These are phyloP conservation scores for Galeopterus variegatus DNA, from an alignment of 2,113 vertebrate genomes.

Conservation along the genomic window DNA sequence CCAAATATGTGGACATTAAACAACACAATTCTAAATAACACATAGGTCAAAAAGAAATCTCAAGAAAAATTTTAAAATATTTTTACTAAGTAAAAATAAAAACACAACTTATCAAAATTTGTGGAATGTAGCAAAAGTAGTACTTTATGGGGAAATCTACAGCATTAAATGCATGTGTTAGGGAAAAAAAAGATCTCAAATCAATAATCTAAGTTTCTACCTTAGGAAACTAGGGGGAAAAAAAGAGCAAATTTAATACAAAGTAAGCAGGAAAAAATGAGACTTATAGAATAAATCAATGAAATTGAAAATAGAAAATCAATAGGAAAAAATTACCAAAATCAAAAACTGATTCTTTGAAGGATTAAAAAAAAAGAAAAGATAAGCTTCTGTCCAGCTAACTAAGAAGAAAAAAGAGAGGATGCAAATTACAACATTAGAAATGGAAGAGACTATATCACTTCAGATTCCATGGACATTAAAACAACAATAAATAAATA, in stretches of 20 bases:
- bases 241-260: background rate
- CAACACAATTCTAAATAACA: background rate
- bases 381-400: background rate
- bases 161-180: background rate
- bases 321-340: background rate
- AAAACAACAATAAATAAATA: background rate
- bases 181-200: background rate
- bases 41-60: background rate
- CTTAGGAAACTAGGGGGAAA: background rate
- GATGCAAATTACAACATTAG: background rate
- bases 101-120: background rate
- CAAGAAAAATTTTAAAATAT: background rate
- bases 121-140: background rate
- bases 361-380: background rate
- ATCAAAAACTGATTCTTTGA: background rate
- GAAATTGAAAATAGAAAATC: background rate
- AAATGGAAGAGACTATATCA: background rate
- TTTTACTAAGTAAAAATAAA: background rate
- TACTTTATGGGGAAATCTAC: background rate
- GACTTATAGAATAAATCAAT: background rate
- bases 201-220: background rate
- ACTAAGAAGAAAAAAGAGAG: background rate
- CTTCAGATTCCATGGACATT: background rate
- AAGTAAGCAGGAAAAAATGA: background rate
- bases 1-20: background rate